These are phyloP conservation scores for Bombus sibiricus DNA, from an alignment of 1,140 invertebrate species.

Conservation along the genomic window DNA sequence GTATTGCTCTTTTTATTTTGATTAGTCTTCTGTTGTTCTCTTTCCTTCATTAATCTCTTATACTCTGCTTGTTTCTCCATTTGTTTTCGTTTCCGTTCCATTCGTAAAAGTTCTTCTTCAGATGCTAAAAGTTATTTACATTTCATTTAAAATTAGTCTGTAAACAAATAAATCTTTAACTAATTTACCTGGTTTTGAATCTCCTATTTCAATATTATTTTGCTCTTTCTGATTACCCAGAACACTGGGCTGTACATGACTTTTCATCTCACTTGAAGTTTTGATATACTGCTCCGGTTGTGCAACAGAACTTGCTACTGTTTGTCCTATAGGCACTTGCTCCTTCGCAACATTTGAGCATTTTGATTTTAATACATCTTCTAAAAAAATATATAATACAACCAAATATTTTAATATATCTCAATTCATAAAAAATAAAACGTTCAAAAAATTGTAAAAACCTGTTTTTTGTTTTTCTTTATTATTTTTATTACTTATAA, in stretches of 20 bases:
- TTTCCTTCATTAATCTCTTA: conserved; percentile 50
- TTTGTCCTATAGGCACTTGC: neutral
- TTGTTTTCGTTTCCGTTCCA: conserved; percentile 54
- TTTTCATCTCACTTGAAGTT: neutral
- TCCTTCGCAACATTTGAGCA: neutral
- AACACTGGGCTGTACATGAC: neutral
- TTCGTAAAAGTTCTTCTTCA: conserved; percentile 18
- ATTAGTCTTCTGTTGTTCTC: neutral
- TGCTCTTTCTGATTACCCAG: neutral
- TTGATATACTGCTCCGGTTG: neutral
- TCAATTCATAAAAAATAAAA: too few species aligned
- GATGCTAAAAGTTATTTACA: conserved; percentile 27
- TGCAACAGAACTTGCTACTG: neutral
- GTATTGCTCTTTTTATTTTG: conserved; percentile 24
- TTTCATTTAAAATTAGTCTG: neutral
- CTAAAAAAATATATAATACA: neutral
- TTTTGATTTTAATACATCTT: neutral
- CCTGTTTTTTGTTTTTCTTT: conserved; percentile 2
- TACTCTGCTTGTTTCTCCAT: conserved; percentile 51
- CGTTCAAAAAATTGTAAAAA: neutral
- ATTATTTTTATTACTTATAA: neutral
- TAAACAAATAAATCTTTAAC: neutral
- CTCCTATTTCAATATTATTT: neutral
- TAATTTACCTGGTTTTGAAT: conserved; percentile 10
- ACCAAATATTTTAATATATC: neutral